phyloP scores from a whole-genome alignment of 2,888 invertebrate species.

The Tenthredo distinguenda region DNA sequence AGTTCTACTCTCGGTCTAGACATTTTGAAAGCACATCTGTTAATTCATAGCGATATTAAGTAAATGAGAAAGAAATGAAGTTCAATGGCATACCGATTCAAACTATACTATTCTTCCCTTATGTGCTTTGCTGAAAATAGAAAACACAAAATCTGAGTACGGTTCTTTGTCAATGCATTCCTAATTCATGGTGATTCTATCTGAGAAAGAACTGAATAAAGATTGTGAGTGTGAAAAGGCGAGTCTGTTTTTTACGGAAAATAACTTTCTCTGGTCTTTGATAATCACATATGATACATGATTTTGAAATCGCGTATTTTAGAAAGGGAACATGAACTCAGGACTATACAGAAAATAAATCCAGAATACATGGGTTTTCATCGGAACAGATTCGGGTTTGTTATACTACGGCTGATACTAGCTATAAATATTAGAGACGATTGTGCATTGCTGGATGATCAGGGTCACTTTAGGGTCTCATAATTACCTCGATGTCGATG shows the following conservation, averaged over 20 bases:
- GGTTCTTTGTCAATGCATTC: conserved; percentile 50
- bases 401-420: conserved; percentile 8
- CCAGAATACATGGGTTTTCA: not conserved
- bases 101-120: conserved; percentile 63
- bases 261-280: not conserved
- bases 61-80: conserved; percentile 44
- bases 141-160: conserved; percentile 42
- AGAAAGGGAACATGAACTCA: not conserved
- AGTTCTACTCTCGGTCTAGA: conserved; percentile 21
- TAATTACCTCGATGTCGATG: conserved; percentile 76
- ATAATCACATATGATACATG: not conserved
- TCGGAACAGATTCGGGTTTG: not conserved
- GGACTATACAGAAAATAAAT: not conserved
- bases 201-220: not conserved
- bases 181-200: not conserved
- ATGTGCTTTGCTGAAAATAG: conserved; percentile 66
- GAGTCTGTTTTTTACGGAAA: not conserved
- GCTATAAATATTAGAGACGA: conserved; percentile 14
- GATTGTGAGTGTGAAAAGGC: not conserved
- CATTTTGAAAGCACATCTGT: conserved; percentile 25
- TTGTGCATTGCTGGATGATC: conserved; percentile 20
- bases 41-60: not conserved
- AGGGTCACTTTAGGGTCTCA: conserved; percentile 60
- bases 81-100: conserved; percentile 61
- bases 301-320: not conserved